Conservation (phyloP, 2,888 invertebrate species). For the Amphipyra tragopoginis region DNA sequence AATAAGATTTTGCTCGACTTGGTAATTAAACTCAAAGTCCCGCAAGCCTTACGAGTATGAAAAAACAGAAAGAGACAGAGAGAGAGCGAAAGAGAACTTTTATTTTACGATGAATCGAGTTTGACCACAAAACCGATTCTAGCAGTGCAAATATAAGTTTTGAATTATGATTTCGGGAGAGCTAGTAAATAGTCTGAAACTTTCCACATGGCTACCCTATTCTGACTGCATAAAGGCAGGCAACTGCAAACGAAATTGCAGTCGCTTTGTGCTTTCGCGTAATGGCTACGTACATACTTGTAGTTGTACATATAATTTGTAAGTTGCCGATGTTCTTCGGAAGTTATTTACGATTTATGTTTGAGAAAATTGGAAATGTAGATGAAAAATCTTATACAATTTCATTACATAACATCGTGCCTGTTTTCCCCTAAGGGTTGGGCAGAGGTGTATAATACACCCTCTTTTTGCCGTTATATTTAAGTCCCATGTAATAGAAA, state of each 20-base stretch:
- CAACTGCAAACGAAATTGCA: constrained; percentile 68
- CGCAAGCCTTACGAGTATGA: no score
- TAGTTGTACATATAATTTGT: constrained; percentile 23
- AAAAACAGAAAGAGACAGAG: no score
- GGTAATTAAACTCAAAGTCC: no score
- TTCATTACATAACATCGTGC: no score
- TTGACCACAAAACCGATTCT: not conserved
- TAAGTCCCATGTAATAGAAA: no score
- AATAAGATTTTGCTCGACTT: no score
- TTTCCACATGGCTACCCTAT: constrained; percentile 51
- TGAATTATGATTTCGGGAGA: constrained; percentile 27
- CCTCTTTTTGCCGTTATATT: no score
- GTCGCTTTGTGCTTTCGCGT: constrained; percentile 64
- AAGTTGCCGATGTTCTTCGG: constrained; percentile 20
- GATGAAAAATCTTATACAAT: no score
- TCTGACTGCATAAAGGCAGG: constrained; percentile 60
- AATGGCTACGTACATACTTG: constrained; percentile 49
- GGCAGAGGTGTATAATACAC: no score
- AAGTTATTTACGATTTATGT: constrained; percentile 12
- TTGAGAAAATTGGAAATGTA: not conserved
- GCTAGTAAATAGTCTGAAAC: constrained; percentile 32
- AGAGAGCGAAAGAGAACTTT: no score
- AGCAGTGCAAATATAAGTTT: constrained; percentile 9
- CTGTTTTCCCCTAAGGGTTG: no score
- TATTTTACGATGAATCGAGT: not conserved